Conservation (phyloP, 2,797 vertebrate genomes). For the Halcyon smyrnensis region DNA sequence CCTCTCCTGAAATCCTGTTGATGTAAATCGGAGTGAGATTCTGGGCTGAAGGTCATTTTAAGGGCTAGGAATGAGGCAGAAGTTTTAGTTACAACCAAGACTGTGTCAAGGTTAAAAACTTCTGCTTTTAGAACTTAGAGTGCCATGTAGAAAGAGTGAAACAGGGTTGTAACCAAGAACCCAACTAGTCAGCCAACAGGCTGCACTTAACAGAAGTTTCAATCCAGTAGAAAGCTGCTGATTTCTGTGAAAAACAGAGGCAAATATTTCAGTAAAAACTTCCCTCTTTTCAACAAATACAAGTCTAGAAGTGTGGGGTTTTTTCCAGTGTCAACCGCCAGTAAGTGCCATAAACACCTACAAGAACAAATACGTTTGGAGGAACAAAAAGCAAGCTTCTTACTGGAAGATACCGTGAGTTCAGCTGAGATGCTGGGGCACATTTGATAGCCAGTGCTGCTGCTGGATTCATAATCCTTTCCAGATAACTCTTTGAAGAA, state of each 20-base stretch:
- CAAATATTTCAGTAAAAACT: not conserved
- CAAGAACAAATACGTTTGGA: not conserved
- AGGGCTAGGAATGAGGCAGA: not conserved
- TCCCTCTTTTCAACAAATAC: not conserved
- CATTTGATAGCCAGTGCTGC: not conserved
- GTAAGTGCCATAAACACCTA: not conserved
- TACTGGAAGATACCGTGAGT: not conserved
- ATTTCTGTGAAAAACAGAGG: not conserved
- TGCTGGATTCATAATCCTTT: conserved; percentile 49
- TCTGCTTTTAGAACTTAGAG: not conserved
- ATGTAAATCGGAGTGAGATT: not conserved
- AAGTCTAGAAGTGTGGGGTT: not conserved
- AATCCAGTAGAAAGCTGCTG: not conserved
- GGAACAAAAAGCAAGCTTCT: not conserved
- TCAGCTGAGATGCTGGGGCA: not conserved
- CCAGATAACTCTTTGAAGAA: conserved; percentile 42
- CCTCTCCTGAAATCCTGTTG: not conserved
- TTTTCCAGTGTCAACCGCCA: not conserved
- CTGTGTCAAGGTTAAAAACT: not conserved
- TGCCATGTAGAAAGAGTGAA: not conserved
- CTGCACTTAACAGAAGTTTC: not conserved
- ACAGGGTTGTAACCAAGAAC: not conserved
- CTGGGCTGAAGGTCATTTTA: not conserved
- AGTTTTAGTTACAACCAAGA: not conserved
- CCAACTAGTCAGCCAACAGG: not conserved